phyloP scores from a whole-genome alignment of 2,113 vertebrate species.

The Ailurus styani region DNA sequence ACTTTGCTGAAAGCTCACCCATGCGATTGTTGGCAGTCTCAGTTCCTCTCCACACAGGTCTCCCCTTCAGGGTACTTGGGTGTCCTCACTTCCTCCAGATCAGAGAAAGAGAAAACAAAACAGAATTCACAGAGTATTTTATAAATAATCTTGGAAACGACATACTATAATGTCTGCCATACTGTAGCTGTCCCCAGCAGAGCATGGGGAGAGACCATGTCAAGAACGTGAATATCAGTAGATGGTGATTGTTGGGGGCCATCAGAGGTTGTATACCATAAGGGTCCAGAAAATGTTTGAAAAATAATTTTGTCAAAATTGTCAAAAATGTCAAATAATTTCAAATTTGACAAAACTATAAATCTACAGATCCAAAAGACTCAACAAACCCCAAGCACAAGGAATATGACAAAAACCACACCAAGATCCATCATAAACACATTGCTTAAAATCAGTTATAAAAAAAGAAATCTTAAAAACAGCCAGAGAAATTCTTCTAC shows the following conservation, averaged over 20 bases:
- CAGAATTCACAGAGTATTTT: neutral
- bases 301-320: too few relatives aligned
- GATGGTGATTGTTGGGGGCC: rapidly evolving
- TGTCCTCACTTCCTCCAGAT: neutral
- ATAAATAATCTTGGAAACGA: neutral
- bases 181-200: too few relatives aligned
- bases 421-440: neutral
- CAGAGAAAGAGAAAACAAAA: neutral
- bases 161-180: rapidly evolving
- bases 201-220: rapidly evolving
- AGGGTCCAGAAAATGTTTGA: neutral
- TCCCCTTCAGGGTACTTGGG: neutral
- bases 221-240: too few relatives aligned
- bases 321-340: neutral
- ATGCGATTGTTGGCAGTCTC: rapidly evolving
- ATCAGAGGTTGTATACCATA: rapidly evolving
- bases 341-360: neutral
- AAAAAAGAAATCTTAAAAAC: neutral
- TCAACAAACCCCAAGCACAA: neutral
- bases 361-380: neutral
- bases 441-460: neutral
- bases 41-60: rapidly evolving
- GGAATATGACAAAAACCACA: neutral
- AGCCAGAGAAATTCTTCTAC: neutral
- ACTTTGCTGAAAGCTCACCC: neutral